Base-by-base conservation (phyloP, 2,888 invertebrate genomes). In the Sminthurides aquaticus region DNA sequence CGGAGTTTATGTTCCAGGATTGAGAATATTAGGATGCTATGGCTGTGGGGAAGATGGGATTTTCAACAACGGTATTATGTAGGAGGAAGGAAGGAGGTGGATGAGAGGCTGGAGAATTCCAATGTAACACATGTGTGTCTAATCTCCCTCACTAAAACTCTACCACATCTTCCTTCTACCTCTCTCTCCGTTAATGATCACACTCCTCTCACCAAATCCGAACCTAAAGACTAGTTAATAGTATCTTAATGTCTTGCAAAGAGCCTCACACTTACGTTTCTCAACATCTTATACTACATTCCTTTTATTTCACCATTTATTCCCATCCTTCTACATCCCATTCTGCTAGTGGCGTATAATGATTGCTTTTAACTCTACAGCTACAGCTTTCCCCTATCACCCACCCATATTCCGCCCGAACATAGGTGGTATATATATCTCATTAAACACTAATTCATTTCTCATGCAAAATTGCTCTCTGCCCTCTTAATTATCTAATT, bases 161-260 rank as follows among this genome's bases (percentile, higher is more conserved):
- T n/a, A n/a, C 52, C 20, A 52, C 52, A 8, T 8, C 52, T 15
- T 52, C 18, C 52, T 5, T 20, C 22, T 52, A 5, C 52, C 22
- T 52, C 5, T 20, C 22, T 52, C 3, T 8, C 20, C 52, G 52
- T 20, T 52, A 52, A 52, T 52, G 52, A 52, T 52, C 52, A 52
- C 52, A 52, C 20, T 52, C 8, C 22, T 52, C 52, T 52, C 52
- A 52, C 52, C 52, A 52, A 52, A 52, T 52, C 22, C 20, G 20
- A 52, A 22, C 52, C 52, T 52, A 52, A 52, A 52, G 52, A 52
- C 52, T 52, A 52, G 52, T 20, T 52, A 52, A 52, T 52, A 52
- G 52, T 52, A 52, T 52, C 52, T 52, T 52, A 52, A 52, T 52
- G 52, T 52, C 20, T 52, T 52, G 52, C 52, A 52, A 52, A 52